phyloP scores from a whole-genome alignment of 2,888 invertebrate genomes.

The Sinotaia quadrata region DNA sequence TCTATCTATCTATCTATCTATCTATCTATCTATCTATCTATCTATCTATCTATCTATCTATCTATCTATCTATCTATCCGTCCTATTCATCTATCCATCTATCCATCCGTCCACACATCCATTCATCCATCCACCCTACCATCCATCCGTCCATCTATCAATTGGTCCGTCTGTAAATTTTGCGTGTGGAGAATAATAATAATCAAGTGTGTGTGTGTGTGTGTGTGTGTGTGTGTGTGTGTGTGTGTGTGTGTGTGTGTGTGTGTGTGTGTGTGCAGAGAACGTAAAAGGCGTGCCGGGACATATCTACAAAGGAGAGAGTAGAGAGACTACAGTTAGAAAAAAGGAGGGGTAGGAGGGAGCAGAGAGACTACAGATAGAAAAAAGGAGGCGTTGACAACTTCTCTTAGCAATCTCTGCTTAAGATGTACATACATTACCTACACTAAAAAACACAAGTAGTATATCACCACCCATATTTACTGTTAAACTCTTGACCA shows the following conservation, averaged over 20 bases:
- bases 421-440: too few species aligned
- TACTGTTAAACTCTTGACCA: too few species aligned
- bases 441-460: too few species aligned
- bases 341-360: neutral
- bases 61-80: neutral
- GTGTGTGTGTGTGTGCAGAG: conserved; percentile 2
- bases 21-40: neutral
- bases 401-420: too few species aligned
- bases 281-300: too few species aligned
- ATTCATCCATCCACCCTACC: neutral
- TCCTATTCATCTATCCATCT: neutral
- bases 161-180: too few species aligned
- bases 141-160: too few species aligned
- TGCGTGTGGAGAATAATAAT: too few species aligned
- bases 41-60: neutral
- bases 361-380: neutral
- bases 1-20: neutral
- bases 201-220: neutral
- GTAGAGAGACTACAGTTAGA: neutral
- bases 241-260: conserved; percentile 8
- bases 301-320: too few species aligned
- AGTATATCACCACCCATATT: too few species aligned
- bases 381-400: too few species aligned
- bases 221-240: conserved; percentile 3
- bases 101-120: neutral